Base-by-base conservation (phyloP, 2,113 vertebrate species). In the Gymnobelideus leadbeateri region DNA sequence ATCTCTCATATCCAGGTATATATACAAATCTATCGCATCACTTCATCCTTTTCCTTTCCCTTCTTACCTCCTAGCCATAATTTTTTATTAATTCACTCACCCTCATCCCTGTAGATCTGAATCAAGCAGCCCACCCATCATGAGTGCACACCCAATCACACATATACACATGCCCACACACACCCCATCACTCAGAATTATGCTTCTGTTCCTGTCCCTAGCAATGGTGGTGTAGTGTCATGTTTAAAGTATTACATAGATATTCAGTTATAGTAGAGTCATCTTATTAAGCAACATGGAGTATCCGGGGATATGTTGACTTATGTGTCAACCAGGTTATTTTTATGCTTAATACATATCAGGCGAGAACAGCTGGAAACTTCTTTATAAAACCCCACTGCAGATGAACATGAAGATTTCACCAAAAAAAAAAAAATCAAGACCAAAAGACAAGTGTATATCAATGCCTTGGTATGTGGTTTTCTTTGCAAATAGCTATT, bases 381-480 rank as follows among this genome's bases (percentile, higher is more conserved):
- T 97, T 95, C 96, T 95, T 97, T 97, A 97, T 97, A 98, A 90
- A 97, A 92, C 95, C 94, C 91, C 93, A 91, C 91, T 97, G 93
- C 51, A 96, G 97, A 96, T 96, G 96, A 98, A 95, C 96, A 98
- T 93, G 89, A 92, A 92, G 93, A 98, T 95, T 95, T 93, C 91
- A 95, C 96, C 97, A 97, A 98, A 98, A 97, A 97, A 92, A 92
- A 97, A 93, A 95, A 96, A 91, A 92, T 55, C 52, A 91, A 53
- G 61, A 43, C 93, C 89, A 96, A 96, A 97, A 94, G 28, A 96
- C 47, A 97, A 95, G 92, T 96, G 90, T 98, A 68, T 98, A 98
- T 92, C 93, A 98, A 98, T 97, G 98, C 97, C 97, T 98, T 98
- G 97, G 96, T 97, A 98, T 89, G 89, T 96, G 97, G 93, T 94